These are phyloP conservation scores for Aricia agestis DNA, from an alignment of 1,140 invertebrate genomes.

Conservation along the genomic window DNA sequence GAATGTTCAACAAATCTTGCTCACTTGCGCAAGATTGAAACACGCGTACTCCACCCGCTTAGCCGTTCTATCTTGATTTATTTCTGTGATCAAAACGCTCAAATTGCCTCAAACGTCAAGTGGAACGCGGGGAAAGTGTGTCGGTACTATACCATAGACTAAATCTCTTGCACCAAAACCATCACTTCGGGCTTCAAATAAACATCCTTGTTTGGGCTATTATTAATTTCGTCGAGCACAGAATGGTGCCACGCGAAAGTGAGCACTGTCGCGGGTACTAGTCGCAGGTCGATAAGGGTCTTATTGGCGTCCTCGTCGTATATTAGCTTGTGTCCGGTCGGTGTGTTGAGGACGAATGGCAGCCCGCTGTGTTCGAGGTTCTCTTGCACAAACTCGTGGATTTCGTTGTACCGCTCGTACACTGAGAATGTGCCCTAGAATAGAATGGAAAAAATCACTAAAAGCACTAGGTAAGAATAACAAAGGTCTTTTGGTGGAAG, in stretches of 20 bases:
- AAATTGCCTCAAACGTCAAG: too few species aligned
- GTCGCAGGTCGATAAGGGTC: conserved; percentile 81
- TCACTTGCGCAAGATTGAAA: too few species aligned
- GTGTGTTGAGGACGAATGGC: conserved; percentile 80
- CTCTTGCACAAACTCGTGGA: conserved; percentile 85
- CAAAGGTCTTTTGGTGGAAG: too few species aligned
- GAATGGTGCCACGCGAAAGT: conserved; percentile 80
- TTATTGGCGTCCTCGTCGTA: conserved; percentile 79
- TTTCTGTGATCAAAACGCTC: too few species aligned
- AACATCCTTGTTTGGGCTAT: conserved; percentile 73
- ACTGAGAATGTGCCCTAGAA: conserved; percentile 88
- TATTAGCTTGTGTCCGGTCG: conserved; percentile 79
- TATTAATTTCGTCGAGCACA: conserved; percentile 70
- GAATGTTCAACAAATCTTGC: too few species aligned
- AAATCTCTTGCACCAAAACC: conserved; percentile 80
- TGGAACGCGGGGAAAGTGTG: too few species aligned
- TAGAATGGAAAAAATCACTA: too few species aligned
- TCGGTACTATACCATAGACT: conserved; percentile 34
- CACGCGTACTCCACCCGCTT: too few species aligned
- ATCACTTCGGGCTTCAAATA: conserved; percentile 87
- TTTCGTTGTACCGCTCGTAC: conserved; percentile 83
- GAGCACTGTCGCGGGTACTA: conserved; percentile 86
- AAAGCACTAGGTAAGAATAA: too few species aligned
- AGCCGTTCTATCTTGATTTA: too few species aligned
- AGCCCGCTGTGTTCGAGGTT: conserved; percentile 80